phyloP scores from a whole-genome alignment of 1,140 invertebrate genomes.

The Halictus rubicundus region DNA sequence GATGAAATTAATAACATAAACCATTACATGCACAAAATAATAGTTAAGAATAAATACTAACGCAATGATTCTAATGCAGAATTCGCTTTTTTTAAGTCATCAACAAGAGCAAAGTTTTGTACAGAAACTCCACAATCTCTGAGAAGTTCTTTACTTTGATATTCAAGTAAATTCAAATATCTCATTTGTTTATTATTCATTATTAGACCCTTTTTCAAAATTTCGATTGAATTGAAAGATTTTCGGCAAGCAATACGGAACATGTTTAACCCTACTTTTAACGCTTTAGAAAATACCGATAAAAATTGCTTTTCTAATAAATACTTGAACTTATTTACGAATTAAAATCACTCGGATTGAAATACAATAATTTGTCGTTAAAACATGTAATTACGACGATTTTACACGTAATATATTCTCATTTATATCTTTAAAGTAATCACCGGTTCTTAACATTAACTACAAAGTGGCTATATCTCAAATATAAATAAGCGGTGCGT shows the following conservation, averaged over 20 bases:
- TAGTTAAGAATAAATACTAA: conserved; percentile 79
- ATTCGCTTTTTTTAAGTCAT: conserved; percentile 85
- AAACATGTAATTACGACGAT: neutral
- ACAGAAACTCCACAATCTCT: conserved; percentile 93
- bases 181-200: conserved; percentile 75
- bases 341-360: neutral
- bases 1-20: conserved; percentile 16
- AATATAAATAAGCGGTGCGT: neutral
- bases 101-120: conserved; percentile 95
- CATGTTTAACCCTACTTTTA: conserved; percentile 62
- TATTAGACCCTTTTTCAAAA: conserved; percentile 70
- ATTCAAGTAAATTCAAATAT: conserved; percentile 96
- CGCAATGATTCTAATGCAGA: conserved; percentile 88
- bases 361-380: neutral
- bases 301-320: neutral
- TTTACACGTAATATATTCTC: neutral
- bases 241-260: conserved; percentile 56
- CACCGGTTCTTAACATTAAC: neutral
- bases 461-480: neutral
- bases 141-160: conserved; percentile 97
- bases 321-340: neutral
- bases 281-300: neutral
- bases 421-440: neutral
- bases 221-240: conserved; percentile 17
- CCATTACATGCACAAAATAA: conserved; percentile 5